Evolutionary conservation across 2,797 vertebrate species (phyloP).

Genomic region (Sphenopsis melanotis): DNA sequence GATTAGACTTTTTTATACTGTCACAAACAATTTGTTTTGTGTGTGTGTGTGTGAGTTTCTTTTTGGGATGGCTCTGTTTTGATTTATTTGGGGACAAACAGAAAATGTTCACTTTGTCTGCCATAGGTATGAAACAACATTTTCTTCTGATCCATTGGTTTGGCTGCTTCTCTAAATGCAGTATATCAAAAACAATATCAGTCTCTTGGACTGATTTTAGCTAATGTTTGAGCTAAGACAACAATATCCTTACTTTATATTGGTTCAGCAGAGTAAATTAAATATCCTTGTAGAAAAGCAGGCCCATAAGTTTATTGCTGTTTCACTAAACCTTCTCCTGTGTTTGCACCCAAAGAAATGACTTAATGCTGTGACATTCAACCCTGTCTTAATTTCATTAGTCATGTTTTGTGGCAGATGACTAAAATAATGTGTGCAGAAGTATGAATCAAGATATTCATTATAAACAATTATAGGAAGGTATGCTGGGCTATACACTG

Average conservation of each 20-base stretch:
- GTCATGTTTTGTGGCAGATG: slow-evolving; percentile 4
- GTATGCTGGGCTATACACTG: slow-evolving; percentile 29
- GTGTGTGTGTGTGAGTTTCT: background rate
- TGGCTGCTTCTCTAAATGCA: background rate
- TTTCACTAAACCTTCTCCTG: background rate
- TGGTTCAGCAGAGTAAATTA: background rate
- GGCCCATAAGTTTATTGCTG: background rate
- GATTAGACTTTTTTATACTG: background rate
- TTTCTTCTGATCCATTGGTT: background rate
- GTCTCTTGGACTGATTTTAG: background rate
- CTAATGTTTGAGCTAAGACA: background rate
- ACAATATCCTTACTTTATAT: background rate
- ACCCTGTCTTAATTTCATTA: background rate
- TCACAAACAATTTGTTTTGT: background rate
- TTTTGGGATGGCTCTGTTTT: background rate
- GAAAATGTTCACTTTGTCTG: background rate
- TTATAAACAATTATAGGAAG: slow-evolving; percentile 51
- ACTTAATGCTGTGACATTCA: background rate
- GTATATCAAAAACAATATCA: background rate
- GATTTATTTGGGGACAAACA: background rate
- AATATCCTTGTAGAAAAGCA: background rate
- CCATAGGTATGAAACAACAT: background rate
- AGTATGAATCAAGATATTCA: slow-evolving; percentile 40
- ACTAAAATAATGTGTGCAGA: background rate
- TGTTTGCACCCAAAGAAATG: background rate